A percentile compares a stretch with the other conserved stretches of the same genome.
Conservation (phyloP, 2,113 vertebrate genomes). For the Rhodinocichla rosea region DNA sequence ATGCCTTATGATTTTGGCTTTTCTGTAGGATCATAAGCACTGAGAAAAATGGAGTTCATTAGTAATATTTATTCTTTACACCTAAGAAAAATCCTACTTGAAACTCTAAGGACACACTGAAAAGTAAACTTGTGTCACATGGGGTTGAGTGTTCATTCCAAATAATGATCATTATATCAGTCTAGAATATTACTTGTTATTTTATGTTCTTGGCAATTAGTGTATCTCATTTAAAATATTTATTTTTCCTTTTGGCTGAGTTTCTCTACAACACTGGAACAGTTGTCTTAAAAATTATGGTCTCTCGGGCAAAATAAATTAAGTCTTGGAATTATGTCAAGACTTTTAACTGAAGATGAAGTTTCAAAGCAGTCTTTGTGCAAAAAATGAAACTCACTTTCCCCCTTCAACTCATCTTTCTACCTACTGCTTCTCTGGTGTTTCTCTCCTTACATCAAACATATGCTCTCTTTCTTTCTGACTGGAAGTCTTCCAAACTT, state of each 20-base stretch:
- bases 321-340: constrained; percentile 7
- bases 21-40: background rate
- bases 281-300: background rate
- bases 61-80: background rate
- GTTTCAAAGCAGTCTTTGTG: background rate
- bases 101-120: background rate
- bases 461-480: background rate
- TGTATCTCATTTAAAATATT: background rate
- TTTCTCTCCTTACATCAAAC: background rate
- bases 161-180: background rate
- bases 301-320: constrained; percentile 17
- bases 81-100: background rate
- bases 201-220: constrained; percentile 13
- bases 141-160: background rate
- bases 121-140: background rate
- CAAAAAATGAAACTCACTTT: background rate
- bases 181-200: background rate
- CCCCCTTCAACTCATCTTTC: background rate
- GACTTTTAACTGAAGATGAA: background rate
- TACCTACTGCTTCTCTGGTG: background rate
- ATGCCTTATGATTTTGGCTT: background rate
- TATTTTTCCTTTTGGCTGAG: constrained; percentile 22
- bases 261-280: background rate
- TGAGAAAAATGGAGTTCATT: background rate
- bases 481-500: constrained; percentile 19